phyloP scores from a whole-genome alignment of 2,113 vertebrate species.

The Struthidea cinerea region DNA sequence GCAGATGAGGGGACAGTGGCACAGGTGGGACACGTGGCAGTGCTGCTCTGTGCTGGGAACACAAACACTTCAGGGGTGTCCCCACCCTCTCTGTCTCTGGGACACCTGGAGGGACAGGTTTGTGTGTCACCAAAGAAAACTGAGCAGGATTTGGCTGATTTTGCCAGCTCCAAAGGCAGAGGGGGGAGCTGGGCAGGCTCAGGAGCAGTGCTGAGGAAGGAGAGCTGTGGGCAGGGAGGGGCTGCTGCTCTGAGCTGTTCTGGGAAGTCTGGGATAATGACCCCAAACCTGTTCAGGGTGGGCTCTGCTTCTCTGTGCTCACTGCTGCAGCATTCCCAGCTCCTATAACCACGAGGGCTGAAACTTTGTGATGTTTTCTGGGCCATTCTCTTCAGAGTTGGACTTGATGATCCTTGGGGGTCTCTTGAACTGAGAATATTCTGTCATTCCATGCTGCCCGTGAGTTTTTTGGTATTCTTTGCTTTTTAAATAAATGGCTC shows the following conservation, averaged over 20 bases:
- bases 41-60: background rate
- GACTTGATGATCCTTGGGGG: background rate
- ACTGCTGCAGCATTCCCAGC: background rate
- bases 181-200: background rate
- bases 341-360: background rate
- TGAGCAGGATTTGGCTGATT: background rate
- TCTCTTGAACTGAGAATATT: background rate
- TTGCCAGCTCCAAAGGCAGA: background rate
- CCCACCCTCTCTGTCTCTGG: background rate
- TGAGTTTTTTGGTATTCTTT: background rate
- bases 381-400: background rate
- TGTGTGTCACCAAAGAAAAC: background rate
- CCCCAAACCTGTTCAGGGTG: background rate
- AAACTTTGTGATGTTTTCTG: background rate
- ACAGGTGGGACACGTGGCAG: background rate
- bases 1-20: background rate
- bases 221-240: rapidly evolving
- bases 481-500: background rate
- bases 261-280: background rate
- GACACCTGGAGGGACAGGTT: background rate
- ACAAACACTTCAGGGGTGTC: background rate
- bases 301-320: background rate
- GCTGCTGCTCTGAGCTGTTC: background rate
- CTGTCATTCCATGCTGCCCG: background rate
- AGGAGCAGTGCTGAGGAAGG: background rate